Percentiles rank a stretch among this genome's conserved stretches.
These are phyloP conservation scores for Phalloptychus januarius DNA, from an alignment of 2,797 vertebrate species.

Conservation along the genomic window DNA sequence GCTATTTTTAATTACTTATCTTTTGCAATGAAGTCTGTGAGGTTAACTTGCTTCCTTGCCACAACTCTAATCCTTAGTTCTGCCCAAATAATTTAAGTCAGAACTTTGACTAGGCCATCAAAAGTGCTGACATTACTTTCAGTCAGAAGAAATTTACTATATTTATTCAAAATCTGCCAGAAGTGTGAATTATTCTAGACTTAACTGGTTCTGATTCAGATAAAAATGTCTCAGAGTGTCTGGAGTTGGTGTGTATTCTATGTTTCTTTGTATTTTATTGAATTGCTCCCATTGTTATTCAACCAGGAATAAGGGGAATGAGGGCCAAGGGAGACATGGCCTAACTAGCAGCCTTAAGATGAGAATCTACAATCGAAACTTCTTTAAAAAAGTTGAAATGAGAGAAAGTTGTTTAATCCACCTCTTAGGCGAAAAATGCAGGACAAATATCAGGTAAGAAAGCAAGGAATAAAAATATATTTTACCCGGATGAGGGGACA, in stretches of 20 bases:
- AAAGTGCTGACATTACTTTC: neutral
- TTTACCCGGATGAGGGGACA: neutral
- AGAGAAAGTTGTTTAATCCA: neutral
- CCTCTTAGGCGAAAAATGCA: neutral
- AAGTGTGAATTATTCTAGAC: neutral
- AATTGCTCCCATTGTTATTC: neutral
- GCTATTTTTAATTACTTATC: neutral
- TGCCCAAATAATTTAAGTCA: neutral
- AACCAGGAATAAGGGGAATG: neutral
- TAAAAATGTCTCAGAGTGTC: too few relatives aligned
- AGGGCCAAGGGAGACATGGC: neutral
- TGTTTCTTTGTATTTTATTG: neutral
- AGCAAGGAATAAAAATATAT: too few relatives aligned
- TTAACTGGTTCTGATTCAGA: neutral
- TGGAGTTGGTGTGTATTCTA: neutral
- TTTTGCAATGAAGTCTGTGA: neutral
- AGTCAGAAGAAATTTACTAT: neutral
- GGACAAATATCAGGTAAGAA: neutral
- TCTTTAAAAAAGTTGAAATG: neutral
- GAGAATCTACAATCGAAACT: neutral
- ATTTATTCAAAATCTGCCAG: neutral
- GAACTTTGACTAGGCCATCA: neutral
- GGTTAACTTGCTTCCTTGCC: neutral
- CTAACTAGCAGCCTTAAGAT: neutral
- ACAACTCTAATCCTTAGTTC: neutral